Percentiles rank a stretch among this genome's conserved stretches.
These are phyloP conservation scores for Palythoa grandis DNA, from an alignment of 92 coral and sea anemone genomes.

Conservation along the genomic window DNA sequence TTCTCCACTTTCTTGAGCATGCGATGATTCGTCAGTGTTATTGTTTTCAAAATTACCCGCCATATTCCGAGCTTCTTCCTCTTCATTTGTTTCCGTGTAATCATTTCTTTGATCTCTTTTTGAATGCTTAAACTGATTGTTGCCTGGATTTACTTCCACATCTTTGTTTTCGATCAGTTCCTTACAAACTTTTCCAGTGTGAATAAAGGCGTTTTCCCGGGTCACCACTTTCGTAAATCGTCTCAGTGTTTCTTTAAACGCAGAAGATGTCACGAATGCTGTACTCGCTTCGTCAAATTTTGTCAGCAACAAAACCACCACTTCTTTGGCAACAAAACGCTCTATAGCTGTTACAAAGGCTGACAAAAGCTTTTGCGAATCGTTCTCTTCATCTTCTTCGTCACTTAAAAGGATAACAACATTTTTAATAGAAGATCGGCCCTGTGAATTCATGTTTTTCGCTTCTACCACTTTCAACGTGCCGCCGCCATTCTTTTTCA, in stretches of 20 bases:
- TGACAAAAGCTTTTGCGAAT: constrained; percentile 63
- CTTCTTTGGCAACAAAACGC: constrained; percentile 72
- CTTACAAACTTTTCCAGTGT: constrained; percentile 55
- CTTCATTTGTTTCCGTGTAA: not conserved
- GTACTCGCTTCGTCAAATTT: constrained; percentile 75
- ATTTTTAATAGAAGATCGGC: constrained; percentile 13
- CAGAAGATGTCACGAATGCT: constrained; percentile 72
- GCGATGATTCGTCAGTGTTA: constrained; percentile 7
- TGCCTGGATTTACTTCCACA: not conserved
- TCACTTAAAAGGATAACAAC: constrained; percentile 79
- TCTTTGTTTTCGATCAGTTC: constrained; percentile 27
- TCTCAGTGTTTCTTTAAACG: constrained; percentile 62
- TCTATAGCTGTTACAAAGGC: constrained; percentile 64
- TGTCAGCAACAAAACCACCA: constrained; percentile 59
- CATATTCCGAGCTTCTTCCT: constrained; percentile 27
- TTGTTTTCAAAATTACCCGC: constrained; percentile 68
- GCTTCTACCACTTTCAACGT: not conserved
- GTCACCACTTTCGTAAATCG: constrained; percentile 62
- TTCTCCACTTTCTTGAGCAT: constrained; percentile 15
- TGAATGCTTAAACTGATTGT: not conserved
- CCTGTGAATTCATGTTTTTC: constrained; percentile 7
- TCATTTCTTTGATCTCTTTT: not conserved
- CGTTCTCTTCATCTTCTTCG: constrained; percentile 76
- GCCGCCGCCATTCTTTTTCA: constrained; percentile 63
- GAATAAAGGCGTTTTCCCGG: constrained; percentile 71